Percentiles rank a stretch among this genome's conserved stretches.
phyloP scores from a whole-genome alignment of 35 echinoderm and acorn worm genomes.

The Anneissia japonica region DNA sequence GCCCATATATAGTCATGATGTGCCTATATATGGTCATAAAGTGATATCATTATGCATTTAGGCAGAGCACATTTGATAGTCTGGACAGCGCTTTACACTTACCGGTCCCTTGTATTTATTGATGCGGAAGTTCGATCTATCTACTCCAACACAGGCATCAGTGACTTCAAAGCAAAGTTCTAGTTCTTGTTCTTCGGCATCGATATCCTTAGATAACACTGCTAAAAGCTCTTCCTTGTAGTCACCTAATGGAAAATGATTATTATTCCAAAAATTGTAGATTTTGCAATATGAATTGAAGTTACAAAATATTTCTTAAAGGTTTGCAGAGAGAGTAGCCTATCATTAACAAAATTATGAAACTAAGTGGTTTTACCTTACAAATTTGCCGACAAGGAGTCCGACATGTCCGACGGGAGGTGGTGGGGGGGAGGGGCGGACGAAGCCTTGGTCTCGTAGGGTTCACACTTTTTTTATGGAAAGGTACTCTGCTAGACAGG shows the following conservation, averaged over 20 bases:
- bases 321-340: too few species aligned
- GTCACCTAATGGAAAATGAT: conserved; percentile 31
- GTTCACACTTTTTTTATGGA: too few species aligned
- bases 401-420: too few species aligned
- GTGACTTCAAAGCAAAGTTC: conserved; percentile 75
- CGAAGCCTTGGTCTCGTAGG: too few species aligned
- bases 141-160: conserved; percentile 70
- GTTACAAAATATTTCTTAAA: too few species aligned
- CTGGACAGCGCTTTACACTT: too few species aligned
- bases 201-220: conserved; percentile 43
- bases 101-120: conserved; percentile 93
- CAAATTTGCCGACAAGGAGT: not conserved
- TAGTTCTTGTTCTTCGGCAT: conserved; percentile 71
- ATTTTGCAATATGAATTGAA: too few species aligned
- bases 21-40: not conserved
- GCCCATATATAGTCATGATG: too few species aligned
- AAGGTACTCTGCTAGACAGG: too few species aligned
- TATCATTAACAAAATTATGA: too few species aligned
- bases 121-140: conserved; percentile 71
- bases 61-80: not conserved
- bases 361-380: not conserved
- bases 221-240: conserved; percentile 54
- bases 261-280: not conserved
- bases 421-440: not conserved
- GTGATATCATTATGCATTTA: not conserved